These are phyloP conservation scores for Sparus aurata DNA, from an alignment of 2,797 vertebrate species.

Conservation along the genomic window DNA sequence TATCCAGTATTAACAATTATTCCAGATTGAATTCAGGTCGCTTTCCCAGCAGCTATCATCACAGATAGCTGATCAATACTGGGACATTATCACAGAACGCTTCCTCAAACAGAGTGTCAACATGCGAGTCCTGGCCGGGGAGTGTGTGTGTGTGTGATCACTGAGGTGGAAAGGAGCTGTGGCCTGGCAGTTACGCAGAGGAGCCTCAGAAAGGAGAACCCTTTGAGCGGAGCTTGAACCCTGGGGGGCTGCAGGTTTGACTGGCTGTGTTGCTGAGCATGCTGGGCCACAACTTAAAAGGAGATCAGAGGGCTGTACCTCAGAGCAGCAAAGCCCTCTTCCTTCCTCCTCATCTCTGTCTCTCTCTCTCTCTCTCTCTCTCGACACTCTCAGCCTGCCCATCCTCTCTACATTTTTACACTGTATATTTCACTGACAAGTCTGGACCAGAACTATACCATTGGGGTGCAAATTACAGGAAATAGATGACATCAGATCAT, in stretches of 20 bases:
- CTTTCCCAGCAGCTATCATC: conserved; percentile 77
- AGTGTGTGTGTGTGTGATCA: conserved; percentile 60
- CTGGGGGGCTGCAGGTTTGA: conserved; percentile 72
- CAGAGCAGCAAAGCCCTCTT: conserved; percentile 70
- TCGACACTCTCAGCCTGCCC: conserved; percentile 23
- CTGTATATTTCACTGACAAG: conserved; percentile 42
- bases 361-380: conserved; percentile 3
- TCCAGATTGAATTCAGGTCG: conserved; percentile 78
- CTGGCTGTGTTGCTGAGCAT: conserved; percentile 72
- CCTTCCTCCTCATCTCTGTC: conserved; percentile 58
- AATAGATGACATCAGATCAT: conserved; percentile 44
- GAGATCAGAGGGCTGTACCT: conserved; percentile 76
- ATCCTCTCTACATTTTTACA: conserved; percentile 29
- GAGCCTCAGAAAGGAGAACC: conserved; percentile 70
- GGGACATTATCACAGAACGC: conserved; percentile 81
- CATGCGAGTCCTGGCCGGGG: conserved; percentile 62
- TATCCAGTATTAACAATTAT: conserved; percentile 66
- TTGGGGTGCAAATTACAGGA: conserved; percentile 11
- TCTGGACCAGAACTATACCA: conserved; percentile 6
- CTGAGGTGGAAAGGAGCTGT: conserved; percentile 73
- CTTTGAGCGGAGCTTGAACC: conserved; percentile 76
- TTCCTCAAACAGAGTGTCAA: conserved; percentile 84
- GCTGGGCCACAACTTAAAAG: conserved; percentile 78
- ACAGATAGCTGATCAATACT: conserved; percentile 84
- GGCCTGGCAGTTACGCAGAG: conserved; percentile 56